Base-by-base conservation (phyloP, 2,888 invertebrate species). In the Ochropleura plecta region DNA sequence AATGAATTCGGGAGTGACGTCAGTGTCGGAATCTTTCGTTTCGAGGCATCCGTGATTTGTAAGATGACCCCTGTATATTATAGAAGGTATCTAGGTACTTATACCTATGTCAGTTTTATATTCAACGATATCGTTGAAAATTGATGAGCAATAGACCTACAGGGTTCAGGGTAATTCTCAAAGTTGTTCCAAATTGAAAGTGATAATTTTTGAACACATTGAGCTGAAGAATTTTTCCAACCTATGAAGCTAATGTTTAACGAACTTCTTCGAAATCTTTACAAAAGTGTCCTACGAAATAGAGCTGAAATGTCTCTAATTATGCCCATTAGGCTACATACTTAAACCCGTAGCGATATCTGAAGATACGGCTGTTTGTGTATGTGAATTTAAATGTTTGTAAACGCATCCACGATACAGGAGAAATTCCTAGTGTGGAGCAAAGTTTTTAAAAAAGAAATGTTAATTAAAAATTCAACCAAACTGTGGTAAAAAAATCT, bases 1-100 rank as follows among this genome's bases (percentile, higher is more conserved):
- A 49, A 60, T 46, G 70, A 77, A 57, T 57, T 46, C 9, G 40
- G 14, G 42, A 48, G 48, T 81, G 83, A 81, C 82, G 78, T 80
- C 82, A 80, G n/a, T 8, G n/a, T 62, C 30, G 10, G 18, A 70
- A 63, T n/a, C n/a, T 14, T 51, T 51, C 44, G 20, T 16, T 42
- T 20, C 46, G 48, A 20, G 30, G 59, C 6, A 30, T 51, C 40
- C 5, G 16, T 64, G 8, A 9, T 60, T 44, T 64, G 5, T 68
- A 51, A 3, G 16, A 60, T 53, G 42, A 51, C 14, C 46, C 40
- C 9, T 44, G 53, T 16, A 30, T 57, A 57, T 6, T 40, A 14
- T n/a, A 16, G 48, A n/a, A 49, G 48, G 30, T n/a, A n/a, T 30
- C 9, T 18, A 9, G 40, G n/a, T 40, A 71, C 4, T 16, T 12